A percentile compares a stretch with the other conserved stretches of the same genome.
Evolutionary conservation across 2,113 vertebrate genomes (phyloP).

Genomic region (Callipepla californica): DNA sequence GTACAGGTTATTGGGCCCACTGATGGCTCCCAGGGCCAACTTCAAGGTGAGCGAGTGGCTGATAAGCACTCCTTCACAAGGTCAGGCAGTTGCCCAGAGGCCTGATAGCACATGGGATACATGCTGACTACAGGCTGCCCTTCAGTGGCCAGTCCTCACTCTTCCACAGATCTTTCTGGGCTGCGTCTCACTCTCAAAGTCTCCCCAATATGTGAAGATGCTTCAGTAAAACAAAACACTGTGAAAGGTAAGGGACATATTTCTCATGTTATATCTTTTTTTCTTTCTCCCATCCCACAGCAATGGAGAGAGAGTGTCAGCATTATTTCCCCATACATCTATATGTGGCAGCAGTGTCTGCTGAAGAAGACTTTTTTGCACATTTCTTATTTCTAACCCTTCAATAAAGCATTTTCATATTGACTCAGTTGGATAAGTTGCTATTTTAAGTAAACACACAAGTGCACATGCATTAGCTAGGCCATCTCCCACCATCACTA

Average conservation of each 20-base stretch:
- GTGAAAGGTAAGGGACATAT: neutral
- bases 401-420: neutral
- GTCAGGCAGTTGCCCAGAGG: accelerated
- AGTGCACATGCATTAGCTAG: neutral
- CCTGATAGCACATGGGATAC: neutral
- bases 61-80: neutral
- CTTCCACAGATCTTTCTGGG: neutral
- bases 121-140: too few relatives aligned
- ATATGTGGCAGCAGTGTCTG: neutral
- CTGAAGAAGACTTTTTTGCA: neutral
- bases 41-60: neutral
- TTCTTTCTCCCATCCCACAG: neutral
- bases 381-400: neutral
- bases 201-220: neutral
- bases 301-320: neutral
- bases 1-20: neutral
- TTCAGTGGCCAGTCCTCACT: neutral
- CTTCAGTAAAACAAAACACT: neutral
- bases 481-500: neutral
- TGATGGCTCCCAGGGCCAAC: neutral
- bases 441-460: neutral
- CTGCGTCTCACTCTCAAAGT: neutral
- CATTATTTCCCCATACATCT: neutral
- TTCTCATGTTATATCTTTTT: neutral
- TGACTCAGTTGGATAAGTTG: neutral